Conservation (phyloP, 2,113 vertebrate species). For the Rhinoderma darwinii region DNA sequence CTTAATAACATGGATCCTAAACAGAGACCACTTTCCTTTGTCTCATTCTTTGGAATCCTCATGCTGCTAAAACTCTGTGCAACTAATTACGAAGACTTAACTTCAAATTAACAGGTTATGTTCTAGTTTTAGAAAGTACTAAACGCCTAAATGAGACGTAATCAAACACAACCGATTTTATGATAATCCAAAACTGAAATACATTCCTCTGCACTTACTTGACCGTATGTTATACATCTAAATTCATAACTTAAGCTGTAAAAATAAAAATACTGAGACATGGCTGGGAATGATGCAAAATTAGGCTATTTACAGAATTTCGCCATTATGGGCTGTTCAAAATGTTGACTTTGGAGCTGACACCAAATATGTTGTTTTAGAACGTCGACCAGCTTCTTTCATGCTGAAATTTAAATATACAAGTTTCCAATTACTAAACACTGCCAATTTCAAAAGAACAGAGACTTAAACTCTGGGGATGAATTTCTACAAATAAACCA, state of each 20-base stretch:
- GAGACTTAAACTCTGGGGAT: conserved; percentile 36
- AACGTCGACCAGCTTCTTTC: conserved; percentile 44
- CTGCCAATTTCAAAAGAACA: conserved; percentile 52
- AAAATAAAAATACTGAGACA: conserved; percentile 42
- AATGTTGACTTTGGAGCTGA: conserved; percentile 40
- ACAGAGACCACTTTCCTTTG: conserved; percentile 21
- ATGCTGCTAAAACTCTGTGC: neutral
- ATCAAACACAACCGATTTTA: neutral
- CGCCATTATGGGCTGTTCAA: conserved; percentile 42
- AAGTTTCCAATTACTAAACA: conserved; percentile 48
- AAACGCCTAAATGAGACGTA: neutral
- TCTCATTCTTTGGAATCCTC: neutral
- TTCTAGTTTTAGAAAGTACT: conserved; percentile 5
- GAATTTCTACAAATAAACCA: conserved; percentile 46
- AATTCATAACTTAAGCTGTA: conserved; percentile 26
- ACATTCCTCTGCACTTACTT: neutral
- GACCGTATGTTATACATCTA: conserved; percentile 18
- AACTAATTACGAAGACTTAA: neutral
- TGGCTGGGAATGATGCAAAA: conserved; percentile 8
- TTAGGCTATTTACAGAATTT: conserved; percentile 38
- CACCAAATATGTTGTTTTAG: conserved; percentile 45
- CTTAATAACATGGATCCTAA: neutral
- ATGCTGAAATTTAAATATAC: conserved; percentile 42
- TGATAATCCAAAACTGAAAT: neutral
- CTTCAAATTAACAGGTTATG: conserved; percentile 11